These are phyloP conservation scores for Leptinotarsa texana DNA, from an alignment of 1,140 invertebrate species.

Conservation along the genomic window DNA sequence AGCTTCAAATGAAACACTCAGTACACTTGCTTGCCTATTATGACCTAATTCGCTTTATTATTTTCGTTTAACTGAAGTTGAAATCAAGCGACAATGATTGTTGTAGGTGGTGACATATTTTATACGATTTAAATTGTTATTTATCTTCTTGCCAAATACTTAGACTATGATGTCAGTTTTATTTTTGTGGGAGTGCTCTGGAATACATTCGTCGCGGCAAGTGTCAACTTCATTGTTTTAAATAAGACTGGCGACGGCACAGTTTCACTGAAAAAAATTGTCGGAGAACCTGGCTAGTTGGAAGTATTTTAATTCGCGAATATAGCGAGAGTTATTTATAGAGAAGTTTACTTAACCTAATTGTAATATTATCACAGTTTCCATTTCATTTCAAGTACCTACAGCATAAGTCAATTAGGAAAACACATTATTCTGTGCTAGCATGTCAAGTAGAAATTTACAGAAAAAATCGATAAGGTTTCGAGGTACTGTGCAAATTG, in stretches of 20 bases:
- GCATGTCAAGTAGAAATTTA: no score
- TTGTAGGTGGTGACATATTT: conserved; percentile 40
- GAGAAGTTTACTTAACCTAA: background rate
- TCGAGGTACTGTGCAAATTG: no score
- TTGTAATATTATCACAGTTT: background rate
- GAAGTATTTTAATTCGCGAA: background rate
- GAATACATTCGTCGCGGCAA: conserved; percentile 13
- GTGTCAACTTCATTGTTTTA: conserved; percentile 19
- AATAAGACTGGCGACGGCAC: conserved; percentile 22
- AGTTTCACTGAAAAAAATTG: background rate
- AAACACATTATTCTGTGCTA: background rate
- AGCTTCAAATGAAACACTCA: background rate
- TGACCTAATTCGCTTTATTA: background rate
- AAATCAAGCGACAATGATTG: conserved; percentile 29
- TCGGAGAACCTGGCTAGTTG: background rate
- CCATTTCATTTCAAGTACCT: background rate
- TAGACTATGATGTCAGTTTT: conserved; percentile 45
- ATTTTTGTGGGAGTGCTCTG: conserved; percentile 30
- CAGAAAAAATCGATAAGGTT: no score
- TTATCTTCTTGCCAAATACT: conserved; percentile 44
- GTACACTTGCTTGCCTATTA: background rate
- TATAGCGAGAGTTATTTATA: background rate
- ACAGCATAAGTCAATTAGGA: background rate
- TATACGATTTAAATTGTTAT: conserved; percentile 34
- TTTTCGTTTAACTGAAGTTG: conserved; percentile 10